A percentile compares a stretch with the other conserved stretches of the same genome.
Evolutionary conservation across 2,797 vertebrate genomes (phyloP).

Genomic region (Characodon lateralis): DNA sequence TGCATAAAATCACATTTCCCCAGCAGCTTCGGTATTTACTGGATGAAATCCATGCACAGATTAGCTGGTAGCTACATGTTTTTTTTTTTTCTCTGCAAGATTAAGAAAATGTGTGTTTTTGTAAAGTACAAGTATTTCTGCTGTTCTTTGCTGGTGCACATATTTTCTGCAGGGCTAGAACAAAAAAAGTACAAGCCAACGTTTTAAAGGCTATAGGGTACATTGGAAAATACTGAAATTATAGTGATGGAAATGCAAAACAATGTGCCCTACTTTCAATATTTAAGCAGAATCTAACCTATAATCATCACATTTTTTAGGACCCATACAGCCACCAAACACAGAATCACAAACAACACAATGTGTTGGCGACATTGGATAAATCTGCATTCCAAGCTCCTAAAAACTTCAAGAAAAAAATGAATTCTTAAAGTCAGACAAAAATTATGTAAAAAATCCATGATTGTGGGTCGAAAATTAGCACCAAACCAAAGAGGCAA

Average conservation of each 20-base stretch:
- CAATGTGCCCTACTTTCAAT: neutral
- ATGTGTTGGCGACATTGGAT: neutral
- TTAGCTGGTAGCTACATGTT: conserved; percentile 29
- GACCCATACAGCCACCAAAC: neutral
- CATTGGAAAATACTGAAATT: neutral
- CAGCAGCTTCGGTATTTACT: conserved; percentile 37
- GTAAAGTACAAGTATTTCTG: neutral
- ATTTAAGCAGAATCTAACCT: neutral
- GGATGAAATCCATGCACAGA: conserved; percentile 47
- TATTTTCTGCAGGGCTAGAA: neutral
- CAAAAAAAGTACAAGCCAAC: neutral
- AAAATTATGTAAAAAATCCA: neutral
- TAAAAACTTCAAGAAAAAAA: neutral
- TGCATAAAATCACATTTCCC: conserved; percentile 61
- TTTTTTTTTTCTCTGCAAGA: conserved; percentile 11
- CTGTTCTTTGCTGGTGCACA: conserved; percentile 6
- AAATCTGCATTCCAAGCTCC: neutral
- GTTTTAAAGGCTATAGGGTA: neutral
- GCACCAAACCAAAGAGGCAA: neutral
- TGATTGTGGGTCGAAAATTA: neutral
- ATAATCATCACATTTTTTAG: neutral
- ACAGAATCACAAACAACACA: neutral
- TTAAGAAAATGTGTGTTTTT: conserved; percentile 32
- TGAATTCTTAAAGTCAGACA: neutral
- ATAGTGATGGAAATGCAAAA: neutral